phyloP scores from a whole-genome alignment of 1,140 invertebrate genomes.

The Macrocentrus cingulum region DNA sequence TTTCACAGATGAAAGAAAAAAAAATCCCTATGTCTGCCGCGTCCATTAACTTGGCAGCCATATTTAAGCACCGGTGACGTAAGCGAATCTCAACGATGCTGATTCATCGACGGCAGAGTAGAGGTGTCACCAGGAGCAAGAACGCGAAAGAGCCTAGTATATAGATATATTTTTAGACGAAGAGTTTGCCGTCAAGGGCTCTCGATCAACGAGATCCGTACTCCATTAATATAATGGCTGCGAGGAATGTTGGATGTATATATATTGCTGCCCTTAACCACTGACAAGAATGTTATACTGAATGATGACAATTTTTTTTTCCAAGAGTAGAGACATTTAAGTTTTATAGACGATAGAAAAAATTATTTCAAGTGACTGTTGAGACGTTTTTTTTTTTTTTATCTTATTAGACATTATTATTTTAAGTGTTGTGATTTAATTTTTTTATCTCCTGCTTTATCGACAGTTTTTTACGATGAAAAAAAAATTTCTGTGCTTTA shows the following conservation, averaged over 20 bases:
- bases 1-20: not conserved
- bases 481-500: too few species aligned
- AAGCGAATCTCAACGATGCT: slow-evolving; percentile 14
- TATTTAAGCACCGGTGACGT: slow-evolving; percentile 17
- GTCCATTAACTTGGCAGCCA: slow-evolving; percentile 9
- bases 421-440: too few species aligned
- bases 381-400: too few species aligned
- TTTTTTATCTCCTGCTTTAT: too few species aligned
- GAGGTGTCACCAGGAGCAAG: slow-evolving; percentile 6
- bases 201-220: slow-evolving; percentile 18
- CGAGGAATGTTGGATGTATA: slow-evolving; percentile 7
- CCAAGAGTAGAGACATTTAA: not conserved
- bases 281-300: not conserved
- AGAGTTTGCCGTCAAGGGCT: not conserved
- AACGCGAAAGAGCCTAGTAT: not conserved
- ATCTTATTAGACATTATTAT: too few species aligned
- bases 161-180: not conserved
- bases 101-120: slow-evolving; percentile 10
- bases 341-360: not conserved
- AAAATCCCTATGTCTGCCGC: too few species aligned
- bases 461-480: too few species aligned
- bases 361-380: not conserved
- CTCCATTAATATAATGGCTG: slow-evolving; percentile 21
- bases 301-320: not conserved
- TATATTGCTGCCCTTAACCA: not conserved